Conservation (phyloP, 2,113 vertebrate species). For the Syngnathus scovelli region DNA sequence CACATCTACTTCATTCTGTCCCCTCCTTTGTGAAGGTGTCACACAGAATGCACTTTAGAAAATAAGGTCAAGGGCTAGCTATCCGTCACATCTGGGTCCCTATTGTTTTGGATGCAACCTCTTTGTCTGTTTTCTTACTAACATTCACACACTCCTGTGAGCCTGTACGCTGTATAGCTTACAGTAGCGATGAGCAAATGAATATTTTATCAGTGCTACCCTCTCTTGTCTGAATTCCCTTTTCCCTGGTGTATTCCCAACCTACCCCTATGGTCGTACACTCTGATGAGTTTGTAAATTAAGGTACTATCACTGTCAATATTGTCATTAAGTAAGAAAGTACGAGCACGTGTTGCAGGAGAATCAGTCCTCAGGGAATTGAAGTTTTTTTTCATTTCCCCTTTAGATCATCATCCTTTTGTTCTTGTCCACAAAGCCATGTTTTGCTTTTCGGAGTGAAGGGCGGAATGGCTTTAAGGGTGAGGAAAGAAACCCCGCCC, state of each 20-base stretch:
- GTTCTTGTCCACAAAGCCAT: slow-evolving; percentile 50
- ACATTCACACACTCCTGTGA: slow-evolving; percentile 1
- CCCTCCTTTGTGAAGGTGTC: slow-evolving; percentile 2
- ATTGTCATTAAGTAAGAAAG: slow-evolving; percentile 41
- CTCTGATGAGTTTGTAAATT: slow-evolving; percentile 37
- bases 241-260: slow-evolving; percentile 11
- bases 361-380: slow-evolving; percentile 48
- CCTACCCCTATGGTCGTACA: slow-evolving; percentile 4
- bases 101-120: not conserved
- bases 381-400: slow-evolving; percentile 32
- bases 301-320: slow-evolving; percentile 32
- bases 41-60: not conserved
- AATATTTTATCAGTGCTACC: slow-evolving; percentile 52
- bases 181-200: slow-evolving; percentile 17
- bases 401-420: slow-evolving; percentile 46
- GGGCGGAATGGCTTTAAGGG: slow-evolving; percentile 24
- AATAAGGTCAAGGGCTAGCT: slow-evolving; percentile 1
- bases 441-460: slow-evolving; percentile 32
- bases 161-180: slow-evolving; percentile 24
- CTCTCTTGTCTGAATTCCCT: slow-evolving; percentile 25
- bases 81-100: slow-evolving; percentile 10
- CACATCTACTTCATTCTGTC: not conserved
- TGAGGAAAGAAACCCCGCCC: slow-evolving; percentile 36
- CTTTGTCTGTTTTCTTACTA: slow-evolving; percentile 2
- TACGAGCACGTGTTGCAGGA: slow-evolving; percentile 20